Conservation (phyloP, 1,140 invertebrate genomes). For the Rhynchophorus ferrugineus region DNA sequence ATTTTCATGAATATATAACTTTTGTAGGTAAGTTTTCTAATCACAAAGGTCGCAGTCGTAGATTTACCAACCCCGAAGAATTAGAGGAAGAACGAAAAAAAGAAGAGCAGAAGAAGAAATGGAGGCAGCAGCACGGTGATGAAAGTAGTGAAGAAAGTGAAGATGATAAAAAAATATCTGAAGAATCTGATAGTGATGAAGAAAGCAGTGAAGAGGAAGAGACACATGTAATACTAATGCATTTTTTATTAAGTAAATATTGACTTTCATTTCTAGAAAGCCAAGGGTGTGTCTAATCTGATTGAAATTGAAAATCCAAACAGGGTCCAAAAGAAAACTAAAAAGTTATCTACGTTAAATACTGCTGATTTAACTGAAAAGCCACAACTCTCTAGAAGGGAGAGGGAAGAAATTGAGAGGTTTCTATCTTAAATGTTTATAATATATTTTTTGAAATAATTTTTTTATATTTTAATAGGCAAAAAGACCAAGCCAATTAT, state of each 20-base stretch:
- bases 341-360: slow-evolving; percentile 71
- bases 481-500: slow-evolving; percentile 79
- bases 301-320: slow-evolving; percentile 57
- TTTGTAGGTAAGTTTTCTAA: slow-evolving; percentile 72
- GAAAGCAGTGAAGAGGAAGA: slow-evolving; percentile 27
- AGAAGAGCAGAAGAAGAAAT: slow-evolving; percentile 60
- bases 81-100: slow-evolving; percentile 77
- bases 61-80: slow-evolving; percentile 91
- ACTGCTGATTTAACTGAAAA: slow-evolving; percentile 51
- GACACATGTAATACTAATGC: slow-evolving; percentile 9
- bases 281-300: slow-evolving; percentile 26
- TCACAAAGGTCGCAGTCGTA: slow-evolving; percentile 85
- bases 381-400: slow-evolving; percentile 67
- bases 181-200: slow-evolving; percentile 27
- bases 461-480: slow-evolving; percentile 34
- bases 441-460: not conserved
- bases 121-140: slow-evolving; percentile 50
- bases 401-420: slow-evolving; percentile 88
- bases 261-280: slow-evolving; percentile 16
- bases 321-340: slow-evolving; percentile 77
- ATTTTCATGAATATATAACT: no score
- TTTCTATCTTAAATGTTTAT: not conserved
- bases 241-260: slow-evolving; percentile 1
- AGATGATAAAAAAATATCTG: slow-evolving; percentile 43
- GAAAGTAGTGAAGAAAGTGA: slow-evolving; percentile 32